These are phyloP conservation scores for Lytechinus pictus DNA, from an alignment of 35 echinoderm and acorn worm species.

Conservation along the genomic window DNA sequence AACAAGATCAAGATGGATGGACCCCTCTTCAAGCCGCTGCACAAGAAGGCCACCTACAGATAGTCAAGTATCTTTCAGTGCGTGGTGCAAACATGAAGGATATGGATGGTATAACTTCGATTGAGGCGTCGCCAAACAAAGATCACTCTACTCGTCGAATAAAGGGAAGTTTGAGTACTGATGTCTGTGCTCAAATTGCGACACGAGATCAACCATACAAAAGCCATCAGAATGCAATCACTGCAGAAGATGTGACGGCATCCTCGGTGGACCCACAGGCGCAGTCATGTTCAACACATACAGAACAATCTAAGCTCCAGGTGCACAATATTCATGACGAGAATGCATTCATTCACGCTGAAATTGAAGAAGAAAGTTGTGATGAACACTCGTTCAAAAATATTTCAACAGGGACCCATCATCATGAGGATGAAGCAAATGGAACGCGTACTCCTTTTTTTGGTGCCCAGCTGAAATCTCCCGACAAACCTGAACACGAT, in stretches of 20 bases:
- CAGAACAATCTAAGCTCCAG: background rate
- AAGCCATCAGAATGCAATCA: background rate
- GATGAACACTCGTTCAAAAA: background rate
- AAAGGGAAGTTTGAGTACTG: too few relatives aligned
- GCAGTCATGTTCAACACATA: background rate
- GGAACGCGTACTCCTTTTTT: background rate
- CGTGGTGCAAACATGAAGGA: background rate
- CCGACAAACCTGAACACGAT: background rate
- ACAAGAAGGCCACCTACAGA: background rate
- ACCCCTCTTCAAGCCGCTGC: background rate
- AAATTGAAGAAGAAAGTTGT: background rate
- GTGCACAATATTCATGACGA: background rate
- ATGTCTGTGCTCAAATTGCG: background rate
- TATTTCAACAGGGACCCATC: background rate
- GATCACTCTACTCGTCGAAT: too few relatives aligned
- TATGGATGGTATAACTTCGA: background rate
- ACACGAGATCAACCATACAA: background rate
- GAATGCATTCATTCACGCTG: background rate
- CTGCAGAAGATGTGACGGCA: background rate
- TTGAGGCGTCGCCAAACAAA: background rate
- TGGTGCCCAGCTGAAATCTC: background rate
- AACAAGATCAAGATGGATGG: background rate
- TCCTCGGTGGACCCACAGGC: background rate
- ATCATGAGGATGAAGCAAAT: background rate
- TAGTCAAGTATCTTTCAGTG: background rate